Evolutionary conservation across 2,888 invertebrate genomes (phyloP).

Genomic region (Xanthia icteritia): DNA sequence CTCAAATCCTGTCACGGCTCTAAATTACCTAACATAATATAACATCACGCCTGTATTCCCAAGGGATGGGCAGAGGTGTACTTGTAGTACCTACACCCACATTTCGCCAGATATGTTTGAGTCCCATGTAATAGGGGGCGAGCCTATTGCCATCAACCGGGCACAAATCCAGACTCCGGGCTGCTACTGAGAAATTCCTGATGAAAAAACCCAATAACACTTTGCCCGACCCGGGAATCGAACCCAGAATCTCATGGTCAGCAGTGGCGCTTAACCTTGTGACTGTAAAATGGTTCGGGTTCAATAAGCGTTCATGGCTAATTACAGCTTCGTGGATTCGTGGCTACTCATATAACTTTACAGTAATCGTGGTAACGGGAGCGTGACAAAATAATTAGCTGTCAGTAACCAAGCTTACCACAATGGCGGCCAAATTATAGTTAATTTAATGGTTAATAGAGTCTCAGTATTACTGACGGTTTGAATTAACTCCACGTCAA

Average conservation of each 20-base stretch:
- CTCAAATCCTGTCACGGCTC: neutral
- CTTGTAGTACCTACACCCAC: no score
- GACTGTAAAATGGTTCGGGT: neutral
- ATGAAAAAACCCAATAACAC: no score
- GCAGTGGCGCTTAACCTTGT: neutral
- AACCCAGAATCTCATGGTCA: no score
- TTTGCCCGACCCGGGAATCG: no score
- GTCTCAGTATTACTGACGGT: neutral
- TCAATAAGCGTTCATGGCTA: neutral
- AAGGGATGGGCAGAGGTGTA: no score
- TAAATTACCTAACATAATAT: neutral
- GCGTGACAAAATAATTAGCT: constrained; percentile 33
- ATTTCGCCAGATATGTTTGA: no score
- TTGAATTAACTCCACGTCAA: neutral
- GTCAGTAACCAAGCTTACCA: constrained; percentile 3
- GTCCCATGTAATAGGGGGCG: no score
- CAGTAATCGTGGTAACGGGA: neutral
- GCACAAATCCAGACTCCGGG: no score
- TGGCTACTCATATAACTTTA: neutral
- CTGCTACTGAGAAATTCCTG: no score
- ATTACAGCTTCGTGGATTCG: neutral
- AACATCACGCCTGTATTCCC: no score
- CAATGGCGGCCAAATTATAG: neutral
- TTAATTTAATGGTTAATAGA: constrained; percentile 6
- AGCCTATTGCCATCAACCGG: no score